Conservation (phyloP, 1,140 invertebrate genomes). For the Rhopalosiphum maidis region DNA sequence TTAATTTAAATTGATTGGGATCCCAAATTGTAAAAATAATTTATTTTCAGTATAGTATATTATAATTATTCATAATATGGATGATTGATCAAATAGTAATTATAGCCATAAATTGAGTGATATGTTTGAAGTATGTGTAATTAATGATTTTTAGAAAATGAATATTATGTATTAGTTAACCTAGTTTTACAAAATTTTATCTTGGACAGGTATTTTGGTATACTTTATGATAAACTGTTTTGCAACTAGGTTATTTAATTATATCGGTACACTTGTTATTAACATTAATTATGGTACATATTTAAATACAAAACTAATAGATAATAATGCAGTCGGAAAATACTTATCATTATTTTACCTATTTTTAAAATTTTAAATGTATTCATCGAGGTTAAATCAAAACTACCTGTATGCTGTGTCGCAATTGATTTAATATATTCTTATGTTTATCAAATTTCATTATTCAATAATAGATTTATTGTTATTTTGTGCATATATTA, state of each 20-base stretch:
- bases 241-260: background rate
- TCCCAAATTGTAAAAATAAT: background rate
- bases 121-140: background rate
- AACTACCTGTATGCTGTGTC: background rate
- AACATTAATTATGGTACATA: background rate
- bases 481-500: background rate
- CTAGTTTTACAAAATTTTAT: background rate
- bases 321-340: background rate
- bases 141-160: background rate
- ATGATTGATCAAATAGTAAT: background rate
- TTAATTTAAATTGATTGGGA: background rate
- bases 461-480: background rate
- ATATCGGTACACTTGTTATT: background rate
- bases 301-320: background rate
- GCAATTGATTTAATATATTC: background rate
- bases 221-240: background rate
- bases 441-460: background rate
- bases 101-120: background rate
- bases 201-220: background rate
- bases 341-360: background rate
- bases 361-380: background rate
- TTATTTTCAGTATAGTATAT: background rate
- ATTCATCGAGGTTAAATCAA: background rate
- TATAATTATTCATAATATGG: background rate
- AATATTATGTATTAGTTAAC: background rate